Percentiles rank a stretch among this genome's conserved stretches.
phyloP scores from a whole-genome alignment of 2,888 invertebrate species.

The Metacarcinus magister region DNA sequence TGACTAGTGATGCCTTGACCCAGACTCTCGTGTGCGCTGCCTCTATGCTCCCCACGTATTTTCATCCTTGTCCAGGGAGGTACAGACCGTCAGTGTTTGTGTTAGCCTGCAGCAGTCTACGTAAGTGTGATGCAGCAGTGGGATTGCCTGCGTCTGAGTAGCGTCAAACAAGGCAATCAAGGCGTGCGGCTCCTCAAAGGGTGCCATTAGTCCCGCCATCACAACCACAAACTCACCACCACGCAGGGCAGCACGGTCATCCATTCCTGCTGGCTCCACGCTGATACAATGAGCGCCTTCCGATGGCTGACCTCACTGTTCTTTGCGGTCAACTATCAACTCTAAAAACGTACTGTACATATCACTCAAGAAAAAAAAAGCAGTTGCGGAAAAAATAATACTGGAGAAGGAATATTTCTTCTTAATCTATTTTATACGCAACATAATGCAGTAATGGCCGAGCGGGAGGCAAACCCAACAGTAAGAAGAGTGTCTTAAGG shows the following conservation, averaged over 20 bases:
- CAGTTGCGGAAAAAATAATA: not conserved
- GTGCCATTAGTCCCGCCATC: not conserved
- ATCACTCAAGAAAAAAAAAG: not conserved
- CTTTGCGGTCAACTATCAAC: not conserved
- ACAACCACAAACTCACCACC: not conserved
- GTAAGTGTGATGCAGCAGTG: not conserved
- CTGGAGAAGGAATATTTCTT: not conserved
- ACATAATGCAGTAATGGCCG: not conserved
- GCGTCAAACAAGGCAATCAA: not conserved
- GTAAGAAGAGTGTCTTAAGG: not conserved
- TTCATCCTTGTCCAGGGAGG: not conserved
- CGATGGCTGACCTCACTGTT: not conserved
- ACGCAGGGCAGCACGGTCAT: not conserved
- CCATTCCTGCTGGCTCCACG: not conserved
- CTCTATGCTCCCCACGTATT: not conserved
- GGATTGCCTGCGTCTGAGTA: conserved; percentile 10
- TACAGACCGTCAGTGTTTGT: not conserved
- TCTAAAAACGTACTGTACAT: not conserved
- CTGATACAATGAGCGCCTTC: not conserved
- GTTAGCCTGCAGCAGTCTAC: not conserved
- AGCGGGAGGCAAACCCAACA: not conserved
- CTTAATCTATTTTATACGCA: not conserved
- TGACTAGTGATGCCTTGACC: not conserved
- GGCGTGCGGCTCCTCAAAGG: not conserved
- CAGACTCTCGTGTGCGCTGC: not conserved